phyloP scores from a whole-genome alignment of 2,888 invertebrate species.

The Clistopyga incitator region DNA sequence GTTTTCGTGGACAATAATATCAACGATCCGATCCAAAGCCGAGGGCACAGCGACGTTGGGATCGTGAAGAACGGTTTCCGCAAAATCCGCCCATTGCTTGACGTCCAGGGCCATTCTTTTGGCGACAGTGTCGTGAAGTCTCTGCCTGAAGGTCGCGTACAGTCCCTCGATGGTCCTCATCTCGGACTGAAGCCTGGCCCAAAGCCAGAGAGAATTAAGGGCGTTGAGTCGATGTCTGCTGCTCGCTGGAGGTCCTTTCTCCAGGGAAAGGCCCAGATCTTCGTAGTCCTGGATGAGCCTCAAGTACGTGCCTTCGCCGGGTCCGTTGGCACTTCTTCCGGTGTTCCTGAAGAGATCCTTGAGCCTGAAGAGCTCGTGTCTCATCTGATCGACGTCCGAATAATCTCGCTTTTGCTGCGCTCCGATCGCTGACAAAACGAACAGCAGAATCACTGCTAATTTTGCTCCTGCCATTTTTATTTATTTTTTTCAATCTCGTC shows the following conservation, averaged over 20 bases:
- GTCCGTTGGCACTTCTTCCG: slow-evolving; percentile 76
- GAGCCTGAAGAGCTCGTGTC: slow-evolving; percentile 86
- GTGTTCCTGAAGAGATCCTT: slow-evolving; percentile 84
- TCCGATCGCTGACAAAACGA: slow-evolving; percentile 53
- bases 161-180: slow-evolving; percentile 88
- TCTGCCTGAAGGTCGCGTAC: slow-evolving; percentile 89
- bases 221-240: slow-evolving; percentile 72
- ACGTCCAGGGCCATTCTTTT: slow-evolving; percentile 82
- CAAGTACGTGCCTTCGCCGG: slow-evolving; percentile 83
- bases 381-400: slow-evolving; percentile 86
- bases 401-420: slow-evolving; percentile 66
- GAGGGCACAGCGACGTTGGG: slow-evolving; percentile 86
- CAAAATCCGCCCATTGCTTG: slow-evolving; percentile 88
- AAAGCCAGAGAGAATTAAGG: slow-evolving; percentile 86
- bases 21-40: slow-evolving; percentile 87
- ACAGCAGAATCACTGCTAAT: slow-evolving; percentile 59
- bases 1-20: slow-evolving; percentile 87
- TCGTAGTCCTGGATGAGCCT: slow-evolving; percentile 87
- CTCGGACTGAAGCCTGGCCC: slow-evolving; percentile 88
- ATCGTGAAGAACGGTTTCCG: slow-evolving; percentile 88
- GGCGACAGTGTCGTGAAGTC: slow-evolving; percentile 84
- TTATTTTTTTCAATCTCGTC: no score
- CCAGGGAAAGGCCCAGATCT: slow-evolving; percentile 86
- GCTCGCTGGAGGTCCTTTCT: slow-evolving; percentile 76
- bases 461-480: slow-evolving; percentile 55